These are phyloP conservation scores for Cylloceria caligata DNA, from an alignment of 2,888 invertebrate genomes.

Conservation along the genomic window DNA sequence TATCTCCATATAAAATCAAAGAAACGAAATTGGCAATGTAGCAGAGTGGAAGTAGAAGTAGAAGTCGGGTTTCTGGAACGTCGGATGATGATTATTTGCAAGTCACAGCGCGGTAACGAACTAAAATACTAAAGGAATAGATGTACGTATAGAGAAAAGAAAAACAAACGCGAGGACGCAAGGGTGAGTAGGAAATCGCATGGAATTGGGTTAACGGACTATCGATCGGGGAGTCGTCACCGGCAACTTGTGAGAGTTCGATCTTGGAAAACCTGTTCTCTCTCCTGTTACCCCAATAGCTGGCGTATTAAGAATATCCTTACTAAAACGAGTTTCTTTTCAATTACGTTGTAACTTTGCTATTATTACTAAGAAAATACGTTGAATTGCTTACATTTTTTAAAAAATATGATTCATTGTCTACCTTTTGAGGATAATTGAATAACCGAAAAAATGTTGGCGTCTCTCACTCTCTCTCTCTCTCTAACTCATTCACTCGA, in stretches of 20 bases:
- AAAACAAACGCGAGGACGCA: slow-evolving; percentile 26
- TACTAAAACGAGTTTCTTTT: neutral
- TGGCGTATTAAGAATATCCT: neutral
- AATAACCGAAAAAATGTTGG: too few species aligned
- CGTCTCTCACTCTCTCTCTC: too few species aligned
- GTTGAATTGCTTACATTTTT: too few species aligned
- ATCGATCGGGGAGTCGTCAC: slow-evolving; percentile 66
- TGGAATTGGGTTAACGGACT: slow-evolving; percentile 72
- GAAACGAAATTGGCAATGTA: slow-evolving; percentile 40
- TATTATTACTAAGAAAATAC: too few species aligned
- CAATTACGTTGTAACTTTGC: too few species aligned
- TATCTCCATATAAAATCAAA: slow-evolving; percentile 41
- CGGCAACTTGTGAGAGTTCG: slow-evolving; percentile 53
- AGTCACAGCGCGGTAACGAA: slow-evolving; percentile 6
- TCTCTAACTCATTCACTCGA: too few species aligned
- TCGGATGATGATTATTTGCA: slow-evolving; percentile 46
- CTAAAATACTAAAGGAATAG: slow-evolving; percentile 16
- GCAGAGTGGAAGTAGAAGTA: slow-evolving; percentile 7
- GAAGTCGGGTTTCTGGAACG: slow-evolving; percentile 38
- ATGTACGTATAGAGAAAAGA: slow-evolving; percentile 16
- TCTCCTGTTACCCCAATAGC: slow-evolving; percentile 1
- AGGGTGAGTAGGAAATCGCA: slow-evolving; percentile 61
- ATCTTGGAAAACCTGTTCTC: slow-evolving; percentile 8
- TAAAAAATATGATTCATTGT: too few species aligned
- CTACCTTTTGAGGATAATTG: too few species aligned